Evolutionary conservation across 2,113 vertebrate species (phyloP), one percentile per base, ranked within the genome.

Genomic region (Clupea harengus): DNA sequence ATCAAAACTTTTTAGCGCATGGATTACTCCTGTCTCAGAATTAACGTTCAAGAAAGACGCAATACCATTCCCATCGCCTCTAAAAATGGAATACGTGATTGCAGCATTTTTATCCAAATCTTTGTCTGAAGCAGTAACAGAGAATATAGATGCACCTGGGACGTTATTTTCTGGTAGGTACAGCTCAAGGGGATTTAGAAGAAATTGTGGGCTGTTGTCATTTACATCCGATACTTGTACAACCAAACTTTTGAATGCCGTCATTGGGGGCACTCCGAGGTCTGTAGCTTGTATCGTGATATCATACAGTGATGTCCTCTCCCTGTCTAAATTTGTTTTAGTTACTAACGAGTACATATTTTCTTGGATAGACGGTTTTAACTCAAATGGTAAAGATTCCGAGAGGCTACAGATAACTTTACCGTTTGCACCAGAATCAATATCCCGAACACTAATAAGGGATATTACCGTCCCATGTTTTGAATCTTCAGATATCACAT

Each of bases 151-250:
- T 11, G 72, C 72, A 39, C 72, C 72, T n/a, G 89, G 92, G 7
- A 85, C 87, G 6, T 92, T 91, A 22, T 84, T 92, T 84, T 90
- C 85, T 64, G 89, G 83, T 85, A 82, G 54, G 32, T 85, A 88
- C 28, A 87, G 64, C 18, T 32, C 75, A 83, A 86, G 86, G 2
- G 85, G 82, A 22, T 64, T 57, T 72, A 87, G 85, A 7, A 72
- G 46, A 72, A 89, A 90, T 25, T 82, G 45, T 1, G 89, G 89
- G 8, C 28, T n/a, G 50, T 90, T 89, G 39, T 90, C 89, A 85
- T 90, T 90, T 22, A 83, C 39, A 80, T 90, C 89, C 0, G 82
- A 82, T 9, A 90, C 20, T 7, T 82, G 47, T 4, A 90, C 83
- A 25, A 46, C 67, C 4, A 90, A 46, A 13, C 57, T 87, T 50